phyloP scores from a whole-genome alignment of 2,797 vertebrate species.

The Triplophysa bombifrons region DNA sequence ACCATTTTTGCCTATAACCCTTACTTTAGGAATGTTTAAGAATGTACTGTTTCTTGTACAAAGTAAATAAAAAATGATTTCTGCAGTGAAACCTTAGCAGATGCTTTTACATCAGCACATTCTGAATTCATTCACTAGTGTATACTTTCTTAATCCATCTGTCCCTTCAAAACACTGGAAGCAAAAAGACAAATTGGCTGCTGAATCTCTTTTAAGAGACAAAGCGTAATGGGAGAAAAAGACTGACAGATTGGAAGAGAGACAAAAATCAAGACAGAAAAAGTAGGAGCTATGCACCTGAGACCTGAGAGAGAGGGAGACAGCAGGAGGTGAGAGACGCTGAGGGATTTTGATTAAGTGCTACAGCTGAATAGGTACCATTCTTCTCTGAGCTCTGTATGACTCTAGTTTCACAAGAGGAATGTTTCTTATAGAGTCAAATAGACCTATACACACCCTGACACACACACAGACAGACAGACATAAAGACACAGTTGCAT shows the following conservation, averaged over 20 bases:
- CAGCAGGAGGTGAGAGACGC: slow-evolving; percentile 21
- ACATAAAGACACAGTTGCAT: slow-evolving; percentile 2
- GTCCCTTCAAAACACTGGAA: neutral
- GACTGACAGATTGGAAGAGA: slow-evolving; percentile 30
- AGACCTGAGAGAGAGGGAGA: slow-evolving; percentile 29
- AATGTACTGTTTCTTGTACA: too few species aligned
- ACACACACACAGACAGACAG: slow-evolving; percentile 14
- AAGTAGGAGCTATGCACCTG: slow-evolving; percentile 23
- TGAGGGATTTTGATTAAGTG: slow-evolving; percentile 50
- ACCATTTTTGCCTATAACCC: too few species aligned
- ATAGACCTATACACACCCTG: slow-evolving; percentile 24
- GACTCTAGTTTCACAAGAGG: slow-evolving; percentile 52
- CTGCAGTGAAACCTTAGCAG: neutral
- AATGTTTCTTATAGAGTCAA: slow-evolving; percentile 47
- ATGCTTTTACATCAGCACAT: neutral
- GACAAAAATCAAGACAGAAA: slow-evolving; percentile 11
- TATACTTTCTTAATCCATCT: neutral
- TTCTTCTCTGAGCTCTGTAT: slow-evolving; percentile 42
- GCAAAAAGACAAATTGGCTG: neutral
- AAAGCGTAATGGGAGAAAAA: slow-evolving; percentile 6
- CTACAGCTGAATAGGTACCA: slow-evolving; percentile 45
- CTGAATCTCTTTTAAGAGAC: neutral
- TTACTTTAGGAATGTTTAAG: too few species aligned
- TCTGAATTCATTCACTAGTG: neutral
- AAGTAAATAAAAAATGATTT: too few species aligned